Percentiles rank a stretch among this genome's conserved stretches.
Conservation (phyloP, 2,888 invertebrate species). For the Lingula anatina region DNA sequence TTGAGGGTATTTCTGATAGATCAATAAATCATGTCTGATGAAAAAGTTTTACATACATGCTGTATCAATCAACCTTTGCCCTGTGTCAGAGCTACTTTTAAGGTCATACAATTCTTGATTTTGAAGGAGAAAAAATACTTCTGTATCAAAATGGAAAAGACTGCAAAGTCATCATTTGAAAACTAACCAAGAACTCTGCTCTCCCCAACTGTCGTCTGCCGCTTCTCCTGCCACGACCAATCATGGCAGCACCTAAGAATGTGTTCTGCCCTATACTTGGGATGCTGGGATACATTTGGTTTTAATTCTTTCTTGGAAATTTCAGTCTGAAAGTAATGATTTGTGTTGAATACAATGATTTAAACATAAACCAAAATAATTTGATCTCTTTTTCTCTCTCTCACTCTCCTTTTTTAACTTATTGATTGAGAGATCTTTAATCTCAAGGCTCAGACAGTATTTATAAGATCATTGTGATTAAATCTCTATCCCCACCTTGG, state of each 20-base stretch:
- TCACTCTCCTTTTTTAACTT: not conserved
- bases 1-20: too few species aligned
- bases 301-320: constrained; percentile 6
- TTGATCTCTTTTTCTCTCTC: not conserved
- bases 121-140: too few species aligned
- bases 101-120: too few species aligned
- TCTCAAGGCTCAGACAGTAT: not conserved
- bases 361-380: not conserved
- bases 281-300: constrained; percentile 23
- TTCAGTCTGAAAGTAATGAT: not conserved
- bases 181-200: not conserved
- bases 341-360: not conserved
- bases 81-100: too few species aligned
- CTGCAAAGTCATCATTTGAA: not conserved
- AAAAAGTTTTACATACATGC: too few species aligned
- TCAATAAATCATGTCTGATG: too few species aligned
- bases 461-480: not conserved
- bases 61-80: too few species aligned
- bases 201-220: not conserved
- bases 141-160: not conserved
- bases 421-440: not conserved
- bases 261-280: constrained; percentile 20
- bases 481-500: constrained; percentile 14
- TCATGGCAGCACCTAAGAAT: not conserved
- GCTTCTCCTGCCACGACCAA: not conserved